These are phyloP conservation scores for Diadophis punctatus DNA, from an alignment of 2,113 vertebrate genomes.

Conservation along the genomic window DNA sequence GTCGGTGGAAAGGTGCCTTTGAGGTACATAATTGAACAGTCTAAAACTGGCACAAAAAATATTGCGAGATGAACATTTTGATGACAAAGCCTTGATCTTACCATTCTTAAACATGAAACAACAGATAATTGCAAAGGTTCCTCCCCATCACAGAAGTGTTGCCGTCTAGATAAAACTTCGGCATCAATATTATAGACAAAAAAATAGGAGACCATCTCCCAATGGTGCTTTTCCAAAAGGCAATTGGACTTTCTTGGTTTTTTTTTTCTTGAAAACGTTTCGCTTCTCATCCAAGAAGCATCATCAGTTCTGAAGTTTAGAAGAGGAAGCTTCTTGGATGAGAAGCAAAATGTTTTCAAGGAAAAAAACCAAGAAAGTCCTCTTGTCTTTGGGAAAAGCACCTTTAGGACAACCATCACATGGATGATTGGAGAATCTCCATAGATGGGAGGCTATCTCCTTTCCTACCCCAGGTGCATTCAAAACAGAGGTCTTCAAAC, in stretches of 20 bases:
- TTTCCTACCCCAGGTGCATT: not conserved
- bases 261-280: not conserved
- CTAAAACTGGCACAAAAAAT: constrained; percentile 53
- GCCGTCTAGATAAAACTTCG: constrained; percentile 48
- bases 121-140: constrained; percentile 62
- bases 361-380: not conserved
- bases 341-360: not conserved
- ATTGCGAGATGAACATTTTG: constrained; percentile 45
- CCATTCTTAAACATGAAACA: constrained; percentile 47
- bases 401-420: too few species aligned
- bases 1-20: constrained; percentile 59
- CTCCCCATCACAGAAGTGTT: constrained; percentile 51
- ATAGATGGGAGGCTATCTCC: too few species aligned
- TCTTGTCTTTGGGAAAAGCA: too few species aligned
- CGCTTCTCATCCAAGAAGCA: not conserved
- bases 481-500: not conserved
- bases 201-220: constrained; percentile 28
- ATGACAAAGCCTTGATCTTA: constrained; percentile 43
- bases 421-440: too few species aligned
- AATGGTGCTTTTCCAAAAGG: too few species aligned
- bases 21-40: constrained; percentile 67
- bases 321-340: not conserved
- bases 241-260: not conserved
- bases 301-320: not conserved
- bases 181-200: constrained; percentile 32